phyloP scores from a whole-genome alignment of 2,113 vertebrate species.

The Nansenia antarctica region DNA sequence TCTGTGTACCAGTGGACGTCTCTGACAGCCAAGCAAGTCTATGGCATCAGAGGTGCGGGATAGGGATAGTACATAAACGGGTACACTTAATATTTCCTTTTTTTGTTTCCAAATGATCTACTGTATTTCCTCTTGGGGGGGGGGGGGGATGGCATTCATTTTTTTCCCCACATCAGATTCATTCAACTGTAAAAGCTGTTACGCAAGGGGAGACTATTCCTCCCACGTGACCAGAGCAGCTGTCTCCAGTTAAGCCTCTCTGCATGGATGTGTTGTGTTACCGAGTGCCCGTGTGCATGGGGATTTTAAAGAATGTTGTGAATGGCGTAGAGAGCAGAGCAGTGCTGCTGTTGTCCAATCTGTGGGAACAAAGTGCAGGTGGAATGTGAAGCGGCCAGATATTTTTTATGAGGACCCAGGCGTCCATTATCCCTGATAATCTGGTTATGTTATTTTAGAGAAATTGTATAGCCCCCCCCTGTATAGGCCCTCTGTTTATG shows the following conservation, averaged over 20 bases:
- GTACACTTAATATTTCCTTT: no score
- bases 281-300: background rate
- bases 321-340: background rate
- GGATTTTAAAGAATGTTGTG: constrained; percentile 2
- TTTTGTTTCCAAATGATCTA: no score
- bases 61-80: no score
- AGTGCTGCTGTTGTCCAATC: background rate
- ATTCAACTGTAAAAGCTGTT: constrained; percentile 16
- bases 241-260: constrained; percentile 8
- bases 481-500: no score
- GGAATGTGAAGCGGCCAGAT: background rate
- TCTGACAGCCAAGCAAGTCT: no score
- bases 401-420: constrained; percentile 1
- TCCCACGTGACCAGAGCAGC: constrained; percentile 35
- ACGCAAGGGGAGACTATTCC: constrained; percentile 14
- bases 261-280: background rate
- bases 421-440: constrained; percentile 17
- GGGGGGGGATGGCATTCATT: no score
- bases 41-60: no score
- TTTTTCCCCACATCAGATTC: background rate
- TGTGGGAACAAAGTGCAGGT: background rate
- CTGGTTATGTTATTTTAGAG: constrained; percentile 21
- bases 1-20: no score
- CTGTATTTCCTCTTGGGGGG: background rate
- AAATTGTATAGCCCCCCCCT: background rate